A percentile compares a stretch with the other conserved stretches of the same genome.
Evolutionary conservation across 2,888 invertebrate species (phyloP).

Genomic region (Beris chalybata): DNA sequence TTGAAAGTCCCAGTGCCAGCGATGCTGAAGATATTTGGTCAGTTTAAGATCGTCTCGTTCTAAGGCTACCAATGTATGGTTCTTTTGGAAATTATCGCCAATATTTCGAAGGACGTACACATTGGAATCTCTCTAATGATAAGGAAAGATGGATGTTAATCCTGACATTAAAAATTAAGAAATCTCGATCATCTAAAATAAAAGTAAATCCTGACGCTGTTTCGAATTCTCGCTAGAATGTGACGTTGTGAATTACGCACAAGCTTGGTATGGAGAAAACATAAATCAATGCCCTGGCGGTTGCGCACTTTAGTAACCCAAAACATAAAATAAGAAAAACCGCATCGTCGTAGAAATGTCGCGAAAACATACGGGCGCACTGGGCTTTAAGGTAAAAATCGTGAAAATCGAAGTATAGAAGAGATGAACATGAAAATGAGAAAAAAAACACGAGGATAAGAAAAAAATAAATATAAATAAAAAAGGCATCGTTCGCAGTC

Average conservation of each 20-base stretch:
- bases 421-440: slow-evolving; percentile 24
- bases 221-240: slow-evolving; percentile 30
- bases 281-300: slow-evolving; percentile 37
- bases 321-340: slow-evolving; percentile 27
- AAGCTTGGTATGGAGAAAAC: slow-evolving; percentile 38
- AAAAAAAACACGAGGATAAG: slow-evolving; percentile 17
- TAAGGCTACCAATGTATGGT: no score
- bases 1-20: no score
- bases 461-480: slow-evolving; percentile 21
- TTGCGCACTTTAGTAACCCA: slow-evolving; percentile 27
- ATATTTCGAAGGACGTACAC: no score
- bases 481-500: slow-evolving; percentile 26
- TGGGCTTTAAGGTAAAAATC: slow-evolving; percentile 37
- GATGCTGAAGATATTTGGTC: no score
- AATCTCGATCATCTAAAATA: no score
- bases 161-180: no score
- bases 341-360: slow-evolving; percentile 35
- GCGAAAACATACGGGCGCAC: slow-evolving; percentile 36
- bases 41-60: no score
- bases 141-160: no score
- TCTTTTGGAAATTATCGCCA: no score
- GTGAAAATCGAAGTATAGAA: slow-evolving; percentile 32
- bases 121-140: no score
- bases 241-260: slow-evolving; percentile 38
- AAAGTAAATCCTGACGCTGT: background rate